phyloP scores from a whole-genome alignment of 1,140 invertebrate genomes.

The Drosophila nannoptera region DNA sequence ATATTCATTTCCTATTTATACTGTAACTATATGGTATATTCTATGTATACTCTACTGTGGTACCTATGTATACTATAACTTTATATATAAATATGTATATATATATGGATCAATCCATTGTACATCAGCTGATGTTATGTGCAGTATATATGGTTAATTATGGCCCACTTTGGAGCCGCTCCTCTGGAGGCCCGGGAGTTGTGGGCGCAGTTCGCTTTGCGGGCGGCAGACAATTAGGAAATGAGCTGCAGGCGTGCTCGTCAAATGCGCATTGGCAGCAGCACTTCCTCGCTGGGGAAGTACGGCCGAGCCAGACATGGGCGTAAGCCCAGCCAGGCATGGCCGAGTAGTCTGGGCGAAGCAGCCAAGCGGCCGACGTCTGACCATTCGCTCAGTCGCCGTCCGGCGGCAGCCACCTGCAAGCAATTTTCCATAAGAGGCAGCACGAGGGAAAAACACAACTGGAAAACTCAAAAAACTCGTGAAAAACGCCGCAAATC shows the following conservation, averaged over 20 bases:
- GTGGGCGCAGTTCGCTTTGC: conserved; percentile 10
- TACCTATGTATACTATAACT: too few relatives aligned
- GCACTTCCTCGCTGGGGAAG: conserved; percentile 41
- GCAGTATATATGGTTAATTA: too few relatives aligned
- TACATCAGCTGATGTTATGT: too few relatives aligned
- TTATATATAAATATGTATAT: too few relatives aligned
- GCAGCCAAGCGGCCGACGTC: conserved; percentile 22
- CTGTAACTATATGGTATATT: too few relatives aligned
- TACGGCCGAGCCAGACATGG: conserved; percentile 28
- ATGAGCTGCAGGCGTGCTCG: conserved; percentile 19
- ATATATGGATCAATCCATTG: too few relatives aligned
- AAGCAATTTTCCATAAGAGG: conserved; percentile 55
- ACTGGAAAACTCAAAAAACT: conserved; percentile 28
- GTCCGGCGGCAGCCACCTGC: conserved; percentile 68
- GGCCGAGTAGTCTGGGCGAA: conserved; percentile 6
- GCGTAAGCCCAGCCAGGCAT: conserved; percentile 29
- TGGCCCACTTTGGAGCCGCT: too few relatives aligned
- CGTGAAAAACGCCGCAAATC: conserved; percentile 72
- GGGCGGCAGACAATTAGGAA: conserved; percentile 11
- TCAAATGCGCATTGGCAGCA: conserved; percentile 36
- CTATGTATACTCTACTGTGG: too few relatives aligned
- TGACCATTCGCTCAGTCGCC: conserved; percentile 26
- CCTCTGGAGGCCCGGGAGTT: neutral
- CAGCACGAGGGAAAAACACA: too few relatives aligned
- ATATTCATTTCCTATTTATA: too few relatives aligned